Conservation (phyloP, 2,113 vertebrate species). For the Canis aureus region DNA sequence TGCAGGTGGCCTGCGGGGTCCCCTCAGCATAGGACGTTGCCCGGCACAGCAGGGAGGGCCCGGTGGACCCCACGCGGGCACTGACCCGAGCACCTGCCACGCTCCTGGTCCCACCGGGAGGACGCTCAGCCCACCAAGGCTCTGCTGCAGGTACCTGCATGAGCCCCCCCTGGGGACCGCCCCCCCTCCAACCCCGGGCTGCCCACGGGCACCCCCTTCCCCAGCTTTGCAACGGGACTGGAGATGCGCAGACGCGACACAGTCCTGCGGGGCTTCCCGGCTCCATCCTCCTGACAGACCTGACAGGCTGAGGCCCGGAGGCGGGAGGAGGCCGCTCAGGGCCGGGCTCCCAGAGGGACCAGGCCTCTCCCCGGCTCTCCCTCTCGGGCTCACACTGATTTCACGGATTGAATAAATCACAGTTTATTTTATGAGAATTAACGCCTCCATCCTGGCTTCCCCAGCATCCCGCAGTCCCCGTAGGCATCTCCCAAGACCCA, state of each 20-base stretch:
- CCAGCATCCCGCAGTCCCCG: neutral
- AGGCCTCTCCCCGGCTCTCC: neutral
- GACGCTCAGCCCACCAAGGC: too few relatives aligned
- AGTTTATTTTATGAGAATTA: neutral
- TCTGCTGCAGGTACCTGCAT: neutral
- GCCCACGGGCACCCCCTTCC: too few relatives aligned
- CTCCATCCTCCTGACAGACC: neutral
- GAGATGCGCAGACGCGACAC: neutral
- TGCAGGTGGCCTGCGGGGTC: neutral
- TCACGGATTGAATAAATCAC: neutral
- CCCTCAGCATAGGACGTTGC: rapidly evolving
- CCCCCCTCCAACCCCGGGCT: neutral
- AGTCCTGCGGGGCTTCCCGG: neutral
- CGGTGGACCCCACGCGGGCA: neutral
- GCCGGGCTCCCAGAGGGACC: neutral
- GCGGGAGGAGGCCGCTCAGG: neutral
- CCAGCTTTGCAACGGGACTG: neutral
- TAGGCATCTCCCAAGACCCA: neutral
- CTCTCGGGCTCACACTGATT: neutral
- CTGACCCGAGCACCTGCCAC: too few relatives aligned
- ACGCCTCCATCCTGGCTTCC: neutral
- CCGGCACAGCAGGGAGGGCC: neutral
- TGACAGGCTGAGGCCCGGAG: neutral
- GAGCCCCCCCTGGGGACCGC: too few relatives aligned
- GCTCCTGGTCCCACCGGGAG: neutral